Evolutionary conservation across 2,113 vertebrate species (phyloP).

Genomic region (Misgurnus mizolepis): DNA sequence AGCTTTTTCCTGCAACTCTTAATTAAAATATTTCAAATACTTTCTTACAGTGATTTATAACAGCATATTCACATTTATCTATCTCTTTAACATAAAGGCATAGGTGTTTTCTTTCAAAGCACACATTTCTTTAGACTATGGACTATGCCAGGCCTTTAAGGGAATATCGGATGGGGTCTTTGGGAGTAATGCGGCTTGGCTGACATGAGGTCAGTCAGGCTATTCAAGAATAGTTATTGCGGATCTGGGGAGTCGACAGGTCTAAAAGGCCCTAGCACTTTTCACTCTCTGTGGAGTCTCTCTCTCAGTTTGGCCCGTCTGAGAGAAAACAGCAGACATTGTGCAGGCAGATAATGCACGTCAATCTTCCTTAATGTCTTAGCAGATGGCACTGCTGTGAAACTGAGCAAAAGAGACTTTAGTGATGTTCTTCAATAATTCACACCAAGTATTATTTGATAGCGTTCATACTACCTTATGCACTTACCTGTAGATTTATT

Average conservation of each 20-base stretch:
- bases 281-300: conserved; percentile 48
- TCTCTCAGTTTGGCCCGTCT: conserved; percentile 50
- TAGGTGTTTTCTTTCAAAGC: conserved; percentile 44
- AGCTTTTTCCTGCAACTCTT: too few relatives aligned
- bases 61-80: too few relatives aligned
- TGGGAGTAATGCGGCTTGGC: conserved; percentile 59
- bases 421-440: conserved; percentile 43
- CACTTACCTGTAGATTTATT: neutral
- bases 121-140: conserved; percentile 42
- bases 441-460: conserved; percentile 41
- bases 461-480: neutral
- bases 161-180: conserved; percentile 67
- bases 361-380: conserved; percentile 76
- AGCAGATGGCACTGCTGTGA: conserved; percentile 57
- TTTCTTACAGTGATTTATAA: too few relatives aligned
- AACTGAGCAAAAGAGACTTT: conserved; percentile 21
- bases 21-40: too few relatives aligned
- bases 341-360: conserved; percentile 70
- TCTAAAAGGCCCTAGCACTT: conserved; percentile 60
- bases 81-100: conserved; percentile 10
- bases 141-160: conserved; percentile 58
- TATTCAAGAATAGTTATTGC: conserved; percentile 65
- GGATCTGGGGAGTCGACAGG: conserved; percentile 55
- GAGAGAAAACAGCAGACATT: conserved; percentile 69
- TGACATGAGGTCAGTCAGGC: conserved; percentile 67